phyloP scores from a whole-genome alignment of 2,888 invertebrate genomes.

The Parasteatoda lunata region DNA sequence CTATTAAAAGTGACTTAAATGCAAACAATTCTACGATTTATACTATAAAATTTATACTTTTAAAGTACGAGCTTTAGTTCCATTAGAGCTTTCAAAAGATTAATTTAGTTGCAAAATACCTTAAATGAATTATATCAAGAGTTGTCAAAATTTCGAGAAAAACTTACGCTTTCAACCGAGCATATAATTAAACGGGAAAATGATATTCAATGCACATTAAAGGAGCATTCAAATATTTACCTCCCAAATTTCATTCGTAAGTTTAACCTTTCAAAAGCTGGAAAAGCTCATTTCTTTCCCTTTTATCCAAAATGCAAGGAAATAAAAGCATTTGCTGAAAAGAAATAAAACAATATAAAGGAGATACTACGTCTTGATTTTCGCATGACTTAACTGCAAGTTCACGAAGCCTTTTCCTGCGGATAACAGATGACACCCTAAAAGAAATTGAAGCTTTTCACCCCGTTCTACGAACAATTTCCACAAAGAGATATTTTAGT shows the following conservation, averaged over 20 bases:
- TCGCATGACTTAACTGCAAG: constrained; percentile 7
- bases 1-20: too few species aligned
- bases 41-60: too few species aligned
- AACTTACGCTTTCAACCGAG: too few species aligned
- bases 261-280: neutral
- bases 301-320: neutral
- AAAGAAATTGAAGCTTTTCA: constrained; percentile 16
- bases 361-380: neutral
- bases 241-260: neutral
- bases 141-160: too few species aligned
- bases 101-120: too few species aligned
- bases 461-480: constrained; percentile 10
- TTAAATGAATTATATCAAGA: too few species aligned
- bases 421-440: constrained; percentile 10
- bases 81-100: too few species aligned
- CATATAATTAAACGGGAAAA: too few species aligned
- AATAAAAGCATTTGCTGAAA: neutral
- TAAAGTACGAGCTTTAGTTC: too few species aligned
- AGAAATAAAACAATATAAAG: constrained; percentile 1
- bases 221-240: neutral
- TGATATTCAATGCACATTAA: too few species aligned
- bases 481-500: constrained; percentile 25
- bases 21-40: too few species aligned
- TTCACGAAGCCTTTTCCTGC: neutral
- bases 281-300: neutral